phyloP scores from a whole-genome alignment of 2,113 vertebrate species.

The Echinops telfairi region DNA sequence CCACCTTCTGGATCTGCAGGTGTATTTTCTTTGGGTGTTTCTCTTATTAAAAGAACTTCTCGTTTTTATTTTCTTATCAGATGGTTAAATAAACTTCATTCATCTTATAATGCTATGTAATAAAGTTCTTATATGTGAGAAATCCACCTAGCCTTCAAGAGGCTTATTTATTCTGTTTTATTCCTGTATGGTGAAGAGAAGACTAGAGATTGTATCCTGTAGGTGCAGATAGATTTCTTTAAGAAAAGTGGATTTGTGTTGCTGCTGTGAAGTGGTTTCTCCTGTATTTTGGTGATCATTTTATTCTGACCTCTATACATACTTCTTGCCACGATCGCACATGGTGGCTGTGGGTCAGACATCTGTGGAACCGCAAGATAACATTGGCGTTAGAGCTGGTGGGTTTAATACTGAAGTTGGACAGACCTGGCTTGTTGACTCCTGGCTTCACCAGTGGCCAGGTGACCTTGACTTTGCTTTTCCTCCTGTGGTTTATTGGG shows the following conservation, averaged over 20 bases:
- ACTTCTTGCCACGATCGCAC: neutral
- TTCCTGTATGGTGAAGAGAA: neutral
- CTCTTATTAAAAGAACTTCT: conserved; percentile 10
- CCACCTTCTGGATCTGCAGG: conserved; percentile 98
- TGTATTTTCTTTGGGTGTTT: conserved; percentile 70
- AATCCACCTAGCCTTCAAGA: neutral
- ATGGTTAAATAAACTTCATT: neutral
- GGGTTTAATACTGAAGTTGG: neutral
- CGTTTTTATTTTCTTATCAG: neutral
- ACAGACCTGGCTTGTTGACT: neutral
- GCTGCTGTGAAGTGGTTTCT: conserved; percentile 26
- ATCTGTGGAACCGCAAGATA: neutral
- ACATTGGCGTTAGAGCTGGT: neutral
- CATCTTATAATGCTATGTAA: conserved; percentile 9
- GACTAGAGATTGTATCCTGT: neutral
- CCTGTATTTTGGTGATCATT: conserved; percentile 8
- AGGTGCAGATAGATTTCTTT: neutral
- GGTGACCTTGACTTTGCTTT: conserved; percentile 7
- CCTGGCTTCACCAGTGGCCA: neutral
- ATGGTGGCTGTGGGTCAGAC: neutral
- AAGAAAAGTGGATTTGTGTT: neutral
- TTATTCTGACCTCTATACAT: neutral
- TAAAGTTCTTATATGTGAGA: neutral
- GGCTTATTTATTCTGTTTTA: neutral
- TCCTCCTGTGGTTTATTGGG: neutral